Base-by-base conservation (phyloP, 2,113 vertebrate species). In the Forbesichthys papilliferus region DNA sequence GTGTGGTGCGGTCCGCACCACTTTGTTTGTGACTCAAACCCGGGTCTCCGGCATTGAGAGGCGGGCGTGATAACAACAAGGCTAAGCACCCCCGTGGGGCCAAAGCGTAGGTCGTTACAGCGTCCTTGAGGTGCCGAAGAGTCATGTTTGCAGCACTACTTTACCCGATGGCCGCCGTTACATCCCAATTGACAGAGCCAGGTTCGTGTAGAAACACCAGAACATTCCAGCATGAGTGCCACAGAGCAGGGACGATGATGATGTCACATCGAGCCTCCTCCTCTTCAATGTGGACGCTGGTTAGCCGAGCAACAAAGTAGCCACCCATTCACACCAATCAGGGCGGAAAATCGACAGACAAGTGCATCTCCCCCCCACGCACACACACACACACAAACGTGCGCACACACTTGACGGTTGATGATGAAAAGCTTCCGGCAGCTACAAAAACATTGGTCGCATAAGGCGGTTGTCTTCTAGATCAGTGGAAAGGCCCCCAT, bases 261-360 rank as follows among this genome's bases (percentile, higher is more conserved):
- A 90, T 71, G 81, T 90, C 88, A 90, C 12, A 56, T 87, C 71
- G 80, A n/a, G 3, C 53, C 71, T 83, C 48, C 61, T 20, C 47
- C 13, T 65, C 27, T 27, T 27, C 27, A 27, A 27, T 66, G 54
- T 47, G 49, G 76, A 57, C 76, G 68, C 65, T 71, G 11, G 20
- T 3, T 16, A 74, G 78, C 84, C 77, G 88, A 68, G 88, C 70
- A 81, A 89, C 81, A 91, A 75, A 90, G 81, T 27, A 57, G 66
- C 69, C 68, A 53, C 86, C 90, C 90, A 90, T 92, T 92, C 87
- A 90, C 63, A 90, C 84, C 91, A 93, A 93, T 92, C 91, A 92
- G 92, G 91, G 91, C 87, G 87, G 92, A 93, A 93, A 93, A 93
- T 92, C 77, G 77, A 73, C 71, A 90, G 87, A 92, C 90, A 92